Evolutionary conservation across 2,113 vertebrate genomes (phyloP).

Genomic region (Athene cunicularia): DNA sequence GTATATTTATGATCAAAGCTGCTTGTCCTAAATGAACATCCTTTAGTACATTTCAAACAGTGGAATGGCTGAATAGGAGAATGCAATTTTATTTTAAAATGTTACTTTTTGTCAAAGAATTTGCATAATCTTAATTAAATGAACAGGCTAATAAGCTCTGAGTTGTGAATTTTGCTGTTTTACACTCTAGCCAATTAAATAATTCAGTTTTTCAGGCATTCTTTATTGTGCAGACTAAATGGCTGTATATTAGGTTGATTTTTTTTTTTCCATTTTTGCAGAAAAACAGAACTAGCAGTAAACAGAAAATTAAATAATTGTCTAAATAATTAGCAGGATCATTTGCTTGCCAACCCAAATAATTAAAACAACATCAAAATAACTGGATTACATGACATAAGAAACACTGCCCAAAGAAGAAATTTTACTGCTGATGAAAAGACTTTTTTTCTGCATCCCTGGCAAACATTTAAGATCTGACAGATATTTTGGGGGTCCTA

Average conservation of each 20-base stretch:
- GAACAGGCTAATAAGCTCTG: conserved; percentile 9
- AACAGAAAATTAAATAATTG: conserved; percentile 17
- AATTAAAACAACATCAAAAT: not conserved
- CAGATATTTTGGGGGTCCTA: not conserved
- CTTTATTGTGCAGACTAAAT: not conserved
- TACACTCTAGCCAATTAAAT: conserved; percentile 18
- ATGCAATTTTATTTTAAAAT: conserved; percentile 23
- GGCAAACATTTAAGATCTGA: not conserved
- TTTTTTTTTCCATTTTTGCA: not conserved
- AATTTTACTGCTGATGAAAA: not conserved
- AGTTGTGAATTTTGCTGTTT: conserved; percentile 8
- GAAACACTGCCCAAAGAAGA: not conserved
- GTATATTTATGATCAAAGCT: conserved; percentile 51
- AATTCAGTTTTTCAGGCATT: conserved; percentile 7
- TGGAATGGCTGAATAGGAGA: not conserved
- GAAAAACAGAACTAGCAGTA: not conserved
- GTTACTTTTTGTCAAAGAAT: conserved; percentile 12
- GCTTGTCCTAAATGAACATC: conserved; percentile 22
- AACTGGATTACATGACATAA: not conserved
- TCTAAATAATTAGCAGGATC: not conserved
- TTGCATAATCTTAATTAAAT: conserved; percentile 46
- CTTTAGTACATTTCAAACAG: conserved; percentile 1
- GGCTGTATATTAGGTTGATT: not conserved
- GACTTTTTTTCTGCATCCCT: not conserved
- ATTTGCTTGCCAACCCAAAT: not conserved